Base-by-base conservation (phyloP, 1,140 invertebrate species). In the Drosophila kikkawai region DNA sequence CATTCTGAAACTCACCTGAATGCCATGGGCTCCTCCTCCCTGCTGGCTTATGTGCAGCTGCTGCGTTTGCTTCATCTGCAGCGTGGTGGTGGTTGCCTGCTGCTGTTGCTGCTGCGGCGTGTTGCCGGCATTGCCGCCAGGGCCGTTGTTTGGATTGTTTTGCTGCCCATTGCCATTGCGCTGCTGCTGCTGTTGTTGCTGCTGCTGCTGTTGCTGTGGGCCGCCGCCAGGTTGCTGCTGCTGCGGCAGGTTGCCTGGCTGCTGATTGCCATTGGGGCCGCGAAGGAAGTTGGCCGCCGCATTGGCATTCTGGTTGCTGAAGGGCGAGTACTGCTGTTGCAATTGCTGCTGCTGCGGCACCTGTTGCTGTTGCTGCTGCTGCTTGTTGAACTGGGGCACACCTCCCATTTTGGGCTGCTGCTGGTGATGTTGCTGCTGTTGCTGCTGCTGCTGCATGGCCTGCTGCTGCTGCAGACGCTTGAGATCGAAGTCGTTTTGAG, bases 41-140 rank as follows among this genome's bases (percentile, higher is more conserved):
- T 96, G 95, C 85, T 97, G 97, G 68, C 94, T 95, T 68, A 97
- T 96, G 91, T 98, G 97, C 74, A 98, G 93, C 90, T 97, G 97
- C 91, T 97, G 97, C 15, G 96, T 96, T 93, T 97, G 97, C 82
- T 96, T 96, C 93, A 97, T 96, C 92, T 97, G 96, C 76, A 97
- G 84, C 9, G 94, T 95, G 4, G 95, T 94, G 15, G 94, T 91
- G 29, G 86, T 83, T 7, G 91, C 78, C 50, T 92, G 86, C 48
- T 92, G 90, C 15, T 91, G 84, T 9, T 88, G 84, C 19, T 79
- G 76, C 47, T 78, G 83, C 50, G 87, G 73, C 19, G 78, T 63
- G 57, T 81, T 84, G 19, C 50, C 60, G 13, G 82, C 66, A 66
- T 82, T 86, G 76, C 80, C 80, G 34, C 81, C 81, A 26, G 79